A percentile compares a stretch with the other conserved stretches of the same genome.
phyloP scores from a whole-genome alignment of 2,113 vertebrate species.

The Microcebus lehilahytsara region DNA sequence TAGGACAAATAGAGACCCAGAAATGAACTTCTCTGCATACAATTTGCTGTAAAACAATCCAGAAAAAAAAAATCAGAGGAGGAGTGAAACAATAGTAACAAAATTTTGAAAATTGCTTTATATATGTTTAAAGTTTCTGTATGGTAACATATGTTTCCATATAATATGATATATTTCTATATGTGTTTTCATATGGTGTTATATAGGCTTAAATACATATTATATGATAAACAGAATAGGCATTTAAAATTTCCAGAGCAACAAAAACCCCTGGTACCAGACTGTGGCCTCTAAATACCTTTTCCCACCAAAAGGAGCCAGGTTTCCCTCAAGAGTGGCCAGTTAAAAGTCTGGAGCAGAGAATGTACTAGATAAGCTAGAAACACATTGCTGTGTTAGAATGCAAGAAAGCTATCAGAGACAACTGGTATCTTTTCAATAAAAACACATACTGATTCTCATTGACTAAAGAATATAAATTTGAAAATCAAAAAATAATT shows the following conservation, averaged over 20 bases:
- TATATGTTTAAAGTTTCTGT: background rate
- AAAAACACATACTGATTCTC: background rate
- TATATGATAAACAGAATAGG: background rate
- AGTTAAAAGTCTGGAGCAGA: background rate
- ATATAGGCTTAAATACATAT: background rate
- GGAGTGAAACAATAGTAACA: background rate
- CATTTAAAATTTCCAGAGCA: background rate
- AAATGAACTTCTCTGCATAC: background rate
- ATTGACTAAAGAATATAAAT: background rate
- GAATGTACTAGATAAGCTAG: background rate
- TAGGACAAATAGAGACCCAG: background rate
- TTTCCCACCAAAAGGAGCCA: background rate
- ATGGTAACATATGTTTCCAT: background rate
- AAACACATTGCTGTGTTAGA: background rate
- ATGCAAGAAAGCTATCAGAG: background rate
- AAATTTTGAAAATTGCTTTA: background rate
- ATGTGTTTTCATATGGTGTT: background rate
- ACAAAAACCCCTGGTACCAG: background rate
- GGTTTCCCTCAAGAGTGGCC: background rate
- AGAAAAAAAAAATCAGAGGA: background rate
- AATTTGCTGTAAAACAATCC: background rate
- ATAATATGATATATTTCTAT: background rate
- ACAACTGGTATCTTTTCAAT: background rate
- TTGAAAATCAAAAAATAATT: background rate
- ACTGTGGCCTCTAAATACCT: background rate